Evolutionary conservation across 2,888 invertebrate genomes (phyloP).

Genomic region (Prionchulus punctatus): DNA sequence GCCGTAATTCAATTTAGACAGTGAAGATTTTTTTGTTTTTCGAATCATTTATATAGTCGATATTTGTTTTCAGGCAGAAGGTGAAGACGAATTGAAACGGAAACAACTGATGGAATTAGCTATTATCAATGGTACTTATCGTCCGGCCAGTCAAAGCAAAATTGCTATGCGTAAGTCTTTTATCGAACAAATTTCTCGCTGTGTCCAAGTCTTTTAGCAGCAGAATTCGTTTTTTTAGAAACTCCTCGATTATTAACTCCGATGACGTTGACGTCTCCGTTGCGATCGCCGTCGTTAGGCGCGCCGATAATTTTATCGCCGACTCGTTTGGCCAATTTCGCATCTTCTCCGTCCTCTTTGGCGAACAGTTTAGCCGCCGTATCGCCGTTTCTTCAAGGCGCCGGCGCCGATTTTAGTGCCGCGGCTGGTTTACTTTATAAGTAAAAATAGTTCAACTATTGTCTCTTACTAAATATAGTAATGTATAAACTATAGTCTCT

Average conservation of each 20-base stretch:
- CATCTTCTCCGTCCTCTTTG: background rate
- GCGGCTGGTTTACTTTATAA: background rate
- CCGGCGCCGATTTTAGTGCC: constrained; percentile 3
- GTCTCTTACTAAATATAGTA: too few species aligned
- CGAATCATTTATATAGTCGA: background rate
- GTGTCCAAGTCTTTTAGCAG: background rate
- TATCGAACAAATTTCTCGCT: background rate
- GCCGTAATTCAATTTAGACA: constrained; percentile 48
- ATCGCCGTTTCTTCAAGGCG: background rate
- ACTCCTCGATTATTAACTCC: constrained; percentile 11
- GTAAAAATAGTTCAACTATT: too few species aligned
- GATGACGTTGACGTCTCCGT: constrained; percentile 6
- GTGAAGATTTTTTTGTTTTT: background rate
- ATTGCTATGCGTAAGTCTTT: constrained; percentile 1
- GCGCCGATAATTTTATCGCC: constrained; percentile 13
- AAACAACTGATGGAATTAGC: constrained; percentile 99
- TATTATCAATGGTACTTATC: constrained; percentile 98
- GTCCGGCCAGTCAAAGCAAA: constrained; percentile 53
- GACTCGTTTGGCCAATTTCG: background rate
- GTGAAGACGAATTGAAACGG: constrained; percentile 98
- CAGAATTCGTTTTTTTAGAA: background rate
- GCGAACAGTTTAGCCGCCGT: background rate
- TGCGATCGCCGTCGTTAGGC: constrained; percentile 5
- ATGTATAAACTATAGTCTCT: too few species aligned
- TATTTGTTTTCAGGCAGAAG: constrained; percentile 65